phyloP scores from a whole-genome alignment of 2,888 invertebrate genomes.

The Clitarchus hookeri region DNA sequence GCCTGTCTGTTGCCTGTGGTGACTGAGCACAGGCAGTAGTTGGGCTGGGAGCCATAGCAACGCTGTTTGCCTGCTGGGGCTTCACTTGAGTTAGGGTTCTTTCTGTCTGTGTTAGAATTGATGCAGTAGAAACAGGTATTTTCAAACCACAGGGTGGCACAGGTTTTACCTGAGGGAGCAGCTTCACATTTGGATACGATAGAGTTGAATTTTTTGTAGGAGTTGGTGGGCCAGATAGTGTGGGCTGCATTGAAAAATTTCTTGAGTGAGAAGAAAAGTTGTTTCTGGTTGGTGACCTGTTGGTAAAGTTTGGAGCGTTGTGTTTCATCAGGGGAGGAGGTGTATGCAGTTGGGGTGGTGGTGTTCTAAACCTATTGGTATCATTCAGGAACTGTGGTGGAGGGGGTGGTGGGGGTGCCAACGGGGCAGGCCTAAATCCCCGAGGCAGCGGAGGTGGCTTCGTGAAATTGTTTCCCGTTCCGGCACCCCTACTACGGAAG shows the following conservation, averaged over 20 bases:
- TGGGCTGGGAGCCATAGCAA: too few relatives aligned
- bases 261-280: not conserved
- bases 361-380: not conserved
- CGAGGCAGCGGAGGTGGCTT: constrained; percentile 27
- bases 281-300: not conserved
- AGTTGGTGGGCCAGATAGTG: not conserved
- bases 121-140: not conserved
- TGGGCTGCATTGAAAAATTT: not conserved
- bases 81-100: not conserved
- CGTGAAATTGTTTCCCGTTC: not conserved
- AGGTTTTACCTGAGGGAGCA: not conserved
- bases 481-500: constrained; percentile 27
- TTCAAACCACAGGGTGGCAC: not conserved
- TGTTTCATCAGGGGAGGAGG: not conserved
- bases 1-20: not conserved
- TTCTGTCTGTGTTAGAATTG: not conserved
- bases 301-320: not conserved
- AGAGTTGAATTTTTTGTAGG: not conserved
- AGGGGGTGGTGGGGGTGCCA: constrained; percentile 33
- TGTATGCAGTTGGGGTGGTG: not conserved
- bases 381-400: constrained; percentile 18
- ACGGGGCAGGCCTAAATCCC: constrained; percentile 30
- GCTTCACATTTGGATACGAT: not conserved
- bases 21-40: not conserved
- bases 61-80: not conserved